Conservation (phyloP, 2,113 vertebrate genomes). For the Cairina moschata region DNA sequence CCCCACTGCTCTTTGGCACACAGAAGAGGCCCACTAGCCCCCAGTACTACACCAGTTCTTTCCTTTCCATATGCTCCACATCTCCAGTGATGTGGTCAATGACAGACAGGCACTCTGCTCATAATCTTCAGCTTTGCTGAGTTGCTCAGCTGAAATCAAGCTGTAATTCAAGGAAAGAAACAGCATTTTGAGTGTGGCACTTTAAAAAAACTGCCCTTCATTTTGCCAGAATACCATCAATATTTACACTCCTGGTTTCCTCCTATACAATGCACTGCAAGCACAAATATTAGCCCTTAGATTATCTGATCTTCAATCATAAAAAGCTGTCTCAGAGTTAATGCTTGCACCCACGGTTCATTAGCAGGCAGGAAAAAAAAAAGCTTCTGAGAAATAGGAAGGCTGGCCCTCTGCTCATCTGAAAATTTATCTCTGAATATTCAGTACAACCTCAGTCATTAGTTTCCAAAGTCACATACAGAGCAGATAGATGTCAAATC, state of each 20-base stretch:
- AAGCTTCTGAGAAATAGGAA: slow-evolving; percentile 49
- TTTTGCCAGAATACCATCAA: background rate
- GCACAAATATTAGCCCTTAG: slow-evolving; percentile 55
- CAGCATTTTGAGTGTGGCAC: background rate
- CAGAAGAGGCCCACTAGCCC: background rate
- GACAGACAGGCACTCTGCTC: background rate
- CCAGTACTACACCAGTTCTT: background rate
- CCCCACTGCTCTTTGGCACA: background rate
- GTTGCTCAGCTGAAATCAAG: background rate
- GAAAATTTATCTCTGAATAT: slow-evolving; percentile 70
- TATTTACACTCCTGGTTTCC: background rate
- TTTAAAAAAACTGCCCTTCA: background rate
- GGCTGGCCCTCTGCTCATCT: slow-evolving; percentile 54
- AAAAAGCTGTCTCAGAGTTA: slow-evolving; percentile 45
- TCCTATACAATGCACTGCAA: background rate
- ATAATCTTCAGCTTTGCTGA: background rate
- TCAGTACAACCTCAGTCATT: slow-evolving; percentile 68
- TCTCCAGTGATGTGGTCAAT: background rate
- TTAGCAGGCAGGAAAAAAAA: slow-evolving; percentile 16
- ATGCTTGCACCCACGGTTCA: slow-evolving; percentile 64
- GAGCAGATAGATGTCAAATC: slow-evolving; percentile 77
- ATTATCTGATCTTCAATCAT: slow-evolving; percentile 49
- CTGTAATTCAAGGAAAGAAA: background rate
- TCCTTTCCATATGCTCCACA: background rate
- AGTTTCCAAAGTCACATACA: slow-evolving; percentile 69